These are phyloP conservation scores for Sinosuthora webbiana DNA, from an alignment of 2,113 vertebrate species.

Conservation along the genomic window DNA sequence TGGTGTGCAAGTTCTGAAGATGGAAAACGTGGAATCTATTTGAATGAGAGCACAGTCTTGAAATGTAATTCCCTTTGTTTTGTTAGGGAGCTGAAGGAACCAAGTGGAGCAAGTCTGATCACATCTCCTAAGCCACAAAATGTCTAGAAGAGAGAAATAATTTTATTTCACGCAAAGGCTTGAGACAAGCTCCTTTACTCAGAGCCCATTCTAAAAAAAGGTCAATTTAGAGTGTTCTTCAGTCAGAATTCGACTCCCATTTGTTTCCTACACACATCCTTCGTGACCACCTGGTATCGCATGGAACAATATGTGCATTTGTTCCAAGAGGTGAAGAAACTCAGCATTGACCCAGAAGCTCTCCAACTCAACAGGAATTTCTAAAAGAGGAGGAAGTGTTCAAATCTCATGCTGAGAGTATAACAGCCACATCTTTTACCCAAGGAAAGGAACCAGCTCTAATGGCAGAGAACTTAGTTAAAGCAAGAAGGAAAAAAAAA, in stretches of 20 bases:
- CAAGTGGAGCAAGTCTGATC: neutral
- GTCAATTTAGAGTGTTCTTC: neutral
- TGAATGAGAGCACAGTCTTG: neutral
- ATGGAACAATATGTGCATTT: rapidly evolving
- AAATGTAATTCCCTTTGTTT: neutral
- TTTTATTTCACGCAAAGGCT: neutral
- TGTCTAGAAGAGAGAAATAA: neutral
- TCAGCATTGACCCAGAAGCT: neutral
- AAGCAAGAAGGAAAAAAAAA: neutral
- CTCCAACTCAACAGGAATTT: neutral
- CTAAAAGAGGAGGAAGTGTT: neutral
- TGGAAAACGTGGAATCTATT: neutral
- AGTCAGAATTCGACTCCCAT: neutral
- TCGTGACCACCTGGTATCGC: neutral
- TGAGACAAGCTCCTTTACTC: neutral
- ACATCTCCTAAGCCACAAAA: neutral
- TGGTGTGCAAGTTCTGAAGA: neutral
- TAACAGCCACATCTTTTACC: neutral
- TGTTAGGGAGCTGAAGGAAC: neutral
- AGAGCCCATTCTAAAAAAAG: neutral
- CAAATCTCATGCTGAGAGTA: neutral
- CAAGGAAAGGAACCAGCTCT: neutral
- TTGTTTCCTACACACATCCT: neutral
- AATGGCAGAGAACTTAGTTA: neutral
- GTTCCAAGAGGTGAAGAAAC: neutral